phyloP scores from a whole-genome alignment of 1,140 invertebrate genomes.

The Hyles vespertilio region DNA sequence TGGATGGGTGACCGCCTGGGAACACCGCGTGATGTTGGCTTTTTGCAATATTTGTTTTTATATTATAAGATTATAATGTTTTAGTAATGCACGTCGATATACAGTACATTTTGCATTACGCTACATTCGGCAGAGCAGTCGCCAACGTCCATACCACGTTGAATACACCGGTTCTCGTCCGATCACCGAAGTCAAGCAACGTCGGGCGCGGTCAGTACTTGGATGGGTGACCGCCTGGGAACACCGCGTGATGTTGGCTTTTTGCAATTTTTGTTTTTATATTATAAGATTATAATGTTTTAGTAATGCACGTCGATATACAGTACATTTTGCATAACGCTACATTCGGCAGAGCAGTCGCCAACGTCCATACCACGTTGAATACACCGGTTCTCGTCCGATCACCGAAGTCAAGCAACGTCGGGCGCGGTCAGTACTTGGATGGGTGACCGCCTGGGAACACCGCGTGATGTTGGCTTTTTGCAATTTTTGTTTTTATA shows the following conservation, averaged over 20 bases:
- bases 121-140: background rate
- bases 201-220: slow-evolving; percentile 27
- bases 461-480: slow-evolving; percentile 25
- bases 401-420: slow-evolving; percentile 29
- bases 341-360: background rate
- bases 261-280: slow-evolving; percentile 3
- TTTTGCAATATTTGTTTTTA: slow-evolving; percentile 14
- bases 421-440: slow-evolving; percentile 27
- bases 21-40: slow-evolving; percentile 31
- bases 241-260: slow-evolving; percentile 25
- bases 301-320: no score
- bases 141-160: slow-evolving; percentile 22
- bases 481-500: background rate
- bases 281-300: no score
- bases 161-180: slow-evolving; percentile 29
- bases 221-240: slow-evolving; percentile 28
- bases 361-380: slow-evolving; percentile 22
- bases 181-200: slow-evolving; percentile 30
- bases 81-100: no score
- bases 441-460: slow-evolving; percentile 29
- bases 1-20: slow-evolving; percentile 28
- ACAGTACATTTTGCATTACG: no score
- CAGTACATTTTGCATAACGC: no score
- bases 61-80: background rate
- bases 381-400: slow-evolving; percentile 29